Conservation (phyloP, 2,113 vertebrate species). For the Paratilapia polleni region DNA sequence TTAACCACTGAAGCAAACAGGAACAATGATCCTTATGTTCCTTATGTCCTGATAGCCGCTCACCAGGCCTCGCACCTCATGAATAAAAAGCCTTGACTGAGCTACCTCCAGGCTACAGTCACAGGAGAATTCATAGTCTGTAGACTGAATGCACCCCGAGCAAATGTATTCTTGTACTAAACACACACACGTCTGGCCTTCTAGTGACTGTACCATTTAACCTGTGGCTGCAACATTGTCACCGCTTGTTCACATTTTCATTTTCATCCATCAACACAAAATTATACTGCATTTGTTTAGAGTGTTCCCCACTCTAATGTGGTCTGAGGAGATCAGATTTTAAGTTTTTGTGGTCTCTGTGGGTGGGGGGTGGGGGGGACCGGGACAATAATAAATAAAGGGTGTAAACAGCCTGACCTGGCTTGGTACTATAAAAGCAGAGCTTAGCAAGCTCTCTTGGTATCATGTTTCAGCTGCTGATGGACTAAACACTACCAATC, state of each 20-base stretch:
- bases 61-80: slow-evolving; percentile 9
- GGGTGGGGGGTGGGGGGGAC: background rate
- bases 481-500: slow-evolving; percentile 77
- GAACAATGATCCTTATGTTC: slow-evolving; percentile 8
- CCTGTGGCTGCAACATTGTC: slow-evolving; percentile 10
- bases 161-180: slow-evolving; percentile 20
- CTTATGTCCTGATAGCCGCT: slow-evolving; percentile 16
- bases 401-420: slow-evolving; percentile 72
- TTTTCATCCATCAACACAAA: background rate
- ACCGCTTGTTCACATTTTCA: background rate
- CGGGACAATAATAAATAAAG: slow-evolving; percentile 67
- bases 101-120: slow-evolving; percentile 44
- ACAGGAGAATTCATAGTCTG: slow-evolving; percentile 28
- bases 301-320: background rate
- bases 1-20: slow-evolving; percentile 21
- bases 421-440: slow-evolving; percentile 70
- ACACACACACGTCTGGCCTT: background rate
- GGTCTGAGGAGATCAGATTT: background rate
- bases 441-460: slow-evolving; percentile 63
- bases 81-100: slow-evolving; percentile 44
- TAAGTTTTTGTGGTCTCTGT: slow-evolving; percentile 26
- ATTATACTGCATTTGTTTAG: background rate
- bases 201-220: background rate
- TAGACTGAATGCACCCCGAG: slow-evolving; percentile 13
- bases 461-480: slow-evolving; percentile 78